A percentile compares a stretch with the other conserved stretches of the same genome.
Conservation (phyloP, 2,113 vertebrate species). For the Cinclus cinclus region DNA sequence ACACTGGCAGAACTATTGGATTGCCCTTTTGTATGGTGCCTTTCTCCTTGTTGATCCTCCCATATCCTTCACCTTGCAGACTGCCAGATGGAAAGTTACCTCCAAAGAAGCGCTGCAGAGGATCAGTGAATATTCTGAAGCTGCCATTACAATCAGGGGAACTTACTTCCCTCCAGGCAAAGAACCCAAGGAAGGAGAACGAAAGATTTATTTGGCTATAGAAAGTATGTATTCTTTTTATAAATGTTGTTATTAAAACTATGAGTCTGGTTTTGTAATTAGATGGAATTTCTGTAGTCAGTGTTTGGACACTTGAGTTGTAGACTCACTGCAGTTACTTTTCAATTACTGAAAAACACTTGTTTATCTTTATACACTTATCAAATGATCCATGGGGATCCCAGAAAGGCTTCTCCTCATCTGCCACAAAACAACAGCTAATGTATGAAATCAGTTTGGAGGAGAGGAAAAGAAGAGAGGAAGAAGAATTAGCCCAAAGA, state of each 20-base stretch:
- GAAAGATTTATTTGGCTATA: slow-evolving; percentile 98
- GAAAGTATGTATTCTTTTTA: slow-evolving; percentile 83
- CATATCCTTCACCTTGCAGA: slow-evolving; percentile 72
- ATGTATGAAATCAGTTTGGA: neutral
- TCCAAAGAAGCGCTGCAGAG: slow-evolving; percentile 97
- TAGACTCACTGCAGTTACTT: neutral
- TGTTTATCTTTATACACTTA: neutral
- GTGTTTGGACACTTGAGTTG: neutral
- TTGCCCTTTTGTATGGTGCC: neutral
- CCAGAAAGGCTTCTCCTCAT: neutral
- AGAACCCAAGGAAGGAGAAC: slow-evolving; percentile 97
- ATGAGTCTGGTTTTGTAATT: neutral
- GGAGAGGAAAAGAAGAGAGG: neutral
- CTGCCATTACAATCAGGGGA: slow-evolving; percentile 97
- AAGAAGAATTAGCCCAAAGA: neutral
- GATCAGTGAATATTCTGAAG: slow-evolving; percentile 98
- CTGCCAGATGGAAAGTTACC: slow-evolving; percentile 97
- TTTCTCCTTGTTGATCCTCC: neutral
- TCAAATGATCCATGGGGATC: neutral
- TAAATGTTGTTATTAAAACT: neutral
- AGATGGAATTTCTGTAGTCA: neutral
- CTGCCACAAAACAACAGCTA: neutral
- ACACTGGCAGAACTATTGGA: neutral
- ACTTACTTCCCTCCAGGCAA: slow-evolving; percentile 98
- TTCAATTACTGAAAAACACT: neutral